Conservation (phyloP, 2,113 vertebrate species). For the Platysternon megacephalum region DNA sequence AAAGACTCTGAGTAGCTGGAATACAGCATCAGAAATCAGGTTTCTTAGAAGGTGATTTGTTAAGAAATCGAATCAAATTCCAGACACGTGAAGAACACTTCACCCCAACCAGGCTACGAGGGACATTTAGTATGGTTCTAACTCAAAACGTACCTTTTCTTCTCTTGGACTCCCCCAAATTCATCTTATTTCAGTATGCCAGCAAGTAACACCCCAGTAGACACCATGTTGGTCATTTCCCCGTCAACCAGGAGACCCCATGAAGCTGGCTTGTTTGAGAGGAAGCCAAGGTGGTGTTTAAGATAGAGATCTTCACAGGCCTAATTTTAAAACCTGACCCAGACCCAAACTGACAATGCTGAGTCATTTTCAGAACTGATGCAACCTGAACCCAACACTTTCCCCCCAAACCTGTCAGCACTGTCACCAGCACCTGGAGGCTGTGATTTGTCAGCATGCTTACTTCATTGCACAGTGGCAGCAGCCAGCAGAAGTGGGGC, state of each 20-base stretch:
- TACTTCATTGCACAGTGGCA: background rate
- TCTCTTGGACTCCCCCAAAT: background rate
- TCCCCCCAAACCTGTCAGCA: background rate
- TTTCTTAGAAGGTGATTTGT: background rate
- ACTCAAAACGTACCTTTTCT: background rate
- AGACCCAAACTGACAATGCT: background rate
- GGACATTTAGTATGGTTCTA: background rate
- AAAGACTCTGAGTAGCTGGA: background rate
- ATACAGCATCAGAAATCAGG: background rate
- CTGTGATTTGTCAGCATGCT: background rate
- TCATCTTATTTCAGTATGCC: background rate
- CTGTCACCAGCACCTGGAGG: background rate
- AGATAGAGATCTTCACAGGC: background rate
- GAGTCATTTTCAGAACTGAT: background rate
- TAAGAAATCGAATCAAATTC: background rate
- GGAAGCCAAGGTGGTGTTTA: background rate
- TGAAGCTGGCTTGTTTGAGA: background rate
- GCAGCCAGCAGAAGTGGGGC: background rate
- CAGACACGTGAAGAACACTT: background rate
- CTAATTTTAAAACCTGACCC: background rate
- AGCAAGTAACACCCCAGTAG: background rate
- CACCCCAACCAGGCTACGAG: background rate
- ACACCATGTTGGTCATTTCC: background rate
- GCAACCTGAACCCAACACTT: background rate
- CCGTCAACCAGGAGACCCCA: background rate